Base-by-base conservation (phyloP, 2,797 vertebrate species). In the Carcharodon carcharias region DNA sequence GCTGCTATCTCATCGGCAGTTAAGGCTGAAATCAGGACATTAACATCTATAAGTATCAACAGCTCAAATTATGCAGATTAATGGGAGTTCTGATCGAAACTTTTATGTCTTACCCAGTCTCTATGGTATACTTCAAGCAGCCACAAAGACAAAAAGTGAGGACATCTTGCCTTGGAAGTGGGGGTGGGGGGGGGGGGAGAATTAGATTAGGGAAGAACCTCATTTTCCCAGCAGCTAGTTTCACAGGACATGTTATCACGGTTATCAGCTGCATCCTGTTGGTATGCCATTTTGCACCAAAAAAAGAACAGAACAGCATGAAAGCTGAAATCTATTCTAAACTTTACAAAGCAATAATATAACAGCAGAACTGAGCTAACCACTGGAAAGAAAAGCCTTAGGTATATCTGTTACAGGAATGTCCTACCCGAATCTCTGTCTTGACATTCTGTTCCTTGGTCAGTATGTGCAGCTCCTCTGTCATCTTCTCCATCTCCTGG, bases 401-500 rank as follows among this genome's bases (percentile, higher is more conserved):
- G 8, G 58, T 63, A 63, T 16, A 92, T 56, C 87, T 54, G 26
- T 56, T 6, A 88, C 50, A 35, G 21, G 28, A 56, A 88, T 93
- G 40, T 45, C 28, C 40, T 93, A 93, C 91, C 91, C n/a, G 91
- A 67, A 93, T 67, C 91, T 93, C 91, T 9, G 91, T 11, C n/a
- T 93, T 93, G 18, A 65, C 61, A 93, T 93, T 54, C 45, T 95
- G 94, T 73, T 69, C 69, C 94, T 95, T 73, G 40, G 94, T 73
- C 94, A 35, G 50, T 73, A 73, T 54, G 67, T 73, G 94, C 69
- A 54, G 65, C 28, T 95, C 94, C 67, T 95, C 69, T 73, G 94
- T 73, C 69, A 69, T 95, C 94, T 95, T 73, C 67, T 93, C 91
- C 91, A 93, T 93, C 61, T 93, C 91, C 91, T 93, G 63, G 91